A percentile compares a stretch with the other conserved stretches of the same genome.
These are phyloP conservation scores for Epinotia brunnichana DNA, from an alignment of 2,888 invertebrate genomes.

Conservation along the genomic window DNA sequence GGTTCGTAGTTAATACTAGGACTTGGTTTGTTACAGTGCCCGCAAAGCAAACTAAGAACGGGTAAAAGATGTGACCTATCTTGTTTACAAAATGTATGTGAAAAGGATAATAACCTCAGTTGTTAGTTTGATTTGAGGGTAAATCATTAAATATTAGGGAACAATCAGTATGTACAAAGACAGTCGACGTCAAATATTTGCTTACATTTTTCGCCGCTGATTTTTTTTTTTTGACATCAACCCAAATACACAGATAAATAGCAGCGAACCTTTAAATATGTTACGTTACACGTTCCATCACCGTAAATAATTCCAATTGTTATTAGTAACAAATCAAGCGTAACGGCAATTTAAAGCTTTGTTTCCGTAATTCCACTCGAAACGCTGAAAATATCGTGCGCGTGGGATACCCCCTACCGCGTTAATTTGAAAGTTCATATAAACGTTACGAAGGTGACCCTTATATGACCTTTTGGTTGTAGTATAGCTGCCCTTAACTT, in stretches of 20 bases:
- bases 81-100: too few relatives aligned
- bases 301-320: slow-evolving; percentile 18
- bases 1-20: too few relatives aligned
- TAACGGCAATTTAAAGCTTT: slow-evolving; percentile 33
- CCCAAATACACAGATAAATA: not conserved
- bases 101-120: too few relatives aligned
- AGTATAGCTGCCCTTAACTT: slow-evolving; percentile 22
- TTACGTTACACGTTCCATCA: not conserved
- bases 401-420: slow-evolving; percentile 41
- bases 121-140: too few relatives aligned
- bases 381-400: slow-evolving; percentile 33
- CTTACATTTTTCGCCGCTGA: too few relatives aligned
- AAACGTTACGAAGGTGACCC: not conserved
- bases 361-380: slow-evolving; percentile 33
- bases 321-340: slow-evolving; percentile 27
- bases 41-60: too few relatives aligned
- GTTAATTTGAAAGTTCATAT: slow-evolving; percentile 2
- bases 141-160: too few relatives aligned
- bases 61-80: too few relatives aligned
- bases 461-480: slow-evolving; percentile 11
- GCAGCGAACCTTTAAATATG: not conserved
- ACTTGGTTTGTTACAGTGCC: too few relatives aligned
- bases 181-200: too few relatives aligned
- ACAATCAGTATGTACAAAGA: too few relatives aligned
- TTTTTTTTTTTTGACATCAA: too few relatives aligned